Conservation (phyloP, 2,113 vertebrate species). For the Urocolius indicus region DNA sequence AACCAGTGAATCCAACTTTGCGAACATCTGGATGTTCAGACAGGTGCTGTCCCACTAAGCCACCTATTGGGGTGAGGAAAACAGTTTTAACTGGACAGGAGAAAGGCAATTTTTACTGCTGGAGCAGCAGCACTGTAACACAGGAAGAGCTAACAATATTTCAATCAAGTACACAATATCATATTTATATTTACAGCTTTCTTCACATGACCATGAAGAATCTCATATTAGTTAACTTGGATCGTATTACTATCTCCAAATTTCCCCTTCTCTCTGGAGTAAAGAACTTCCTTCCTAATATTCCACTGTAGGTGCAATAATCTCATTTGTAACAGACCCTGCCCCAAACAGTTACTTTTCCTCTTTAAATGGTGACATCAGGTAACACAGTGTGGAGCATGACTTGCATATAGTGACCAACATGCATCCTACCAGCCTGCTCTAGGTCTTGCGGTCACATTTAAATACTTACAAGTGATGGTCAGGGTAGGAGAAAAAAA, state of each 20-base stretch:
- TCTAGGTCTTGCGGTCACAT: background rate
- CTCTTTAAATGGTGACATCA: background rate
- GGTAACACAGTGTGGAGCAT: background rate
- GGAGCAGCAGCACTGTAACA: background rate
- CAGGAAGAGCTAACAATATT: background rate
- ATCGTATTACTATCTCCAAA: background rate
- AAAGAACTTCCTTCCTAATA: background rate
- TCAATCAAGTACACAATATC: background rate
- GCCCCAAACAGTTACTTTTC: background rate
- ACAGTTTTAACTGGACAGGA: background rate
- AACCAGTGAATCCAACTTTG: constrained; percentile 87
- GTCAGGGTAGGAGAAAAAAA: background rate
- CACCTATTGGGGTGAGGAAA: constrained; percentile 61
- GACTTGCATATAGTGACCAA: background rate
- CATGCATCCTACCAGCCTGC: background rate
- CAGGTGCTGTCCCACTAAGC: constrained; percentile 79
- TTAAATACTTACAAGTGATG: background rate
- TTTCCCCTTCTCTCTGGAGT: background rate
- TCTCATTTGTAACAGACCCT: background rate
- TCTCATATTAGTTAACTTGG: background rate
- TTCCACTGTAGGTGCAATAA: background rate
- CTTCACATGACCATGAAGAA: background rate
- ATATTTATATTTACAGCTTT: background rate
- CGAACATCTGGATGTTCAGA: constrained; percentile 85
- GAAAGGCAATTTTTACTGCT: background rate